phyloP scores from a whole-genome alignment of 2,113 vertebrate genomes.

The Empidonax alnorum region DNA sequence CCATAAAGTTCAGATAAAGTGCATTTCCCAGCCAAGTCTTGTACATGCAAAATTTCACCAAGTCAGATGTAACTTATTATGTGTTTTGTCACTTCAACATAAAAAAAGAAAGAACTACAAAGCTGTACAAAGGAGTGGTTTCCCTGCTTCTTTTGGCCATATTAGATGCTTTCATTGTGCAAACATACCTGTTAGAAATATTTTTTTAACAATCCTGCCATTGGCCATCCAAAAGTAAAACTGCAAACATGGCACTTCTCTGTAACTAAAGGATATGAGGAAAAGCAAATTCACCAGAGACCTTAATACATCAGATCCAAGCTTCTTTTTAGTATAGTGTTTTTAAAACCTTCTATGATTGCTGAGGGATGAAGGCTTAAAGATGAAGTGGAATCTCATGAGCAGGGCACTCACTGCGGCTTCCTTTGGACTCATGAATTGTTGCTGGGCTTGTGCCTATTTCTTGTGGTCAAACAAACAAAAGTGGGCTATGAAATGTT shows the following conservation, averaged over 20 bases:
- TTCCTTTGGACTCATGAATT: neutral
- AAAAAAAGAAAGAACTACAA: neutral
- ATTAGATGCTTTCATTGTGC: constrained; percentile 7
- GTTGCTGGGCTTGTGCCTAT: neutral
- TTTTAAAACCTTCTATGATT: neutral
- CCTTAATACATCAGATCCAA: neutral
- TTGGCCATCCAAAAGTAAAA: constrained; percentile 8
- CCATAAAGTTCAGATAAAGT: constrained; percentile 78
- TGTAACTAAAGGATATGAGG: neutral
- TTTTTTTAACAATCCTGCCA: neutral
- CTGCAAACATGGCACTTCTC: neutral
- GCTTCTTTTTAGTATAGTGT: neutral
- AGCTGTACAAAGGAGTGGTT: neutral
- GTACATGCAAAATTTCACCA: constrained; percentile 57
- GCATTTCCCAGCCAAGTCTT: constrained; percentile 57
- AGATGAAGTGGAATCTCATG: neutral
- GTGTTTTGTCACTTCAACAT: constrained; percentile 45
- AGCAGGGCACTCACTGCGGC: neutral
- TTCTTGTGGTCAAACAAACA: neutral
- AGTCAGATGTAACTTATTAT: constrained; percentile 60
- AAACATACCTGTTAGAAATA: constrained; percentile 9
- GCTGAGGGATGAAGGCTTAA: neutral
- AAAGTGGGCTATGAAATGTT: neutral
- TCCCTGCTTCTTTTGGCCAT: constrained; percentile 12
- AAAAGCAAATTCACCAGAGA: constrained; percentile 7